phyloP scores from a whole-genome alignment of 2,888 invertebrate species.

The Leptinotarsa peninsularis region DNA sequence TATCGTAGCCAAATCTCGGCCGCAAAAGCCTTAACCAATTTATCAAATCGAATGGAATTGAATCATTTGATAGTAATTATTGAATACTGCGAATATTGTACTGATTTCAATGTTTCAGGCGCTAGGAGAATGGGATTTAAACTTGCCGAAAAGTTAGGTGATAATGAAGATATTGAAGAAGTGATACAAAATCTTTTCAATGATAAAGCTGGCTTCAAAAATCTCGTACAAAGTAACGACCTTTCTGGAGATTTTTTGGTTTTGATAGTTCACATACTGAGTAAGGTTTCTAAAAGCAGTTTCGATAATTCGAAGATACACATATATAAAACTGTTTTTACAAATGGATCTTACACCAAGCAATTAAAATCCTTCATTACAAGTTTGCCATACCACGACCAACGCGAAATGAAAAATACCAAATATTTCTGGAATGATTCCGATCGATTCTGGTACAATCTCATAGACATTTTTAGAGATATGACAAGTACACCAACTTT shows the following conservation, averaged over 20 bases:
- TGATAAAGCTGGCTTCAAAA: slow-evolving; percentile 13
- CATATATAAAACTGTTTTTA: slow-evolving; percentile 11
- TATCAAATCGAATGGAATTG: too few species aligned
- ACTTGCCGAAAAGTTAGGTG: slow-evolving; percentile 4
- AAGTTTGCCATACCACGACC: slow-evolving; percentile 1
- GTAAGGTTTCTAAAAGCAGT: slow-evolving; percentile 11
- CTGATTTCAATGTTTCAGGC: too few species aligned
- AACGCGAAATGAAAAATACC: not conserved
- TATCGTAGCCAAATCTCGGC: too few species aligned
- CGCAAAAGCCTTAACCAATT: too few species aligned
- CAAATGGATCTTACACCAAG: not conserved
- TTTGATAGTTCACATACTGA: slow-evolving; percentile 12
- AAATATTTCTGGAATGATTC: slow-evolving; percentile 14
- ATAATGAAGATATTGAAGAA: slow-evolving; percentile 8
- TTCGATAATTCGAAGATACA: slow-evolving; percentile 1
- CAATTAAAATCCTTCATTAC: slow-evolving; percentile 7
- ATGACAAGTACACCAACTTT: slow-evolving; percentile 3
- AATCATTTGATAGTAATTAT: too few species aligned
- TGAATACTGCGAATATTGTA: too few species aligned
- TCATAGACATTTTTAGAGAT: slow-evolving; percentile 8
- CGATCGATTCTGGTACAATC: slow-evolving; percentile 9
- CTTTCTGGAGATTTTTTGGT: slow-evolving; percentile 15
- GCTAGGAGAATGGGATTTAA: not conserved
- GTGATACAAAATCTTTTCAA: slow-evolving; percentile 10
- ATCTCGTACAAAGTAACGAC: not conserved